Evolutionary conservation across 1,140 invertebrate genomes (phyloP), one percentile per base, ranked within the genome.

Genomic region (Goniozus legneri): DNA sequence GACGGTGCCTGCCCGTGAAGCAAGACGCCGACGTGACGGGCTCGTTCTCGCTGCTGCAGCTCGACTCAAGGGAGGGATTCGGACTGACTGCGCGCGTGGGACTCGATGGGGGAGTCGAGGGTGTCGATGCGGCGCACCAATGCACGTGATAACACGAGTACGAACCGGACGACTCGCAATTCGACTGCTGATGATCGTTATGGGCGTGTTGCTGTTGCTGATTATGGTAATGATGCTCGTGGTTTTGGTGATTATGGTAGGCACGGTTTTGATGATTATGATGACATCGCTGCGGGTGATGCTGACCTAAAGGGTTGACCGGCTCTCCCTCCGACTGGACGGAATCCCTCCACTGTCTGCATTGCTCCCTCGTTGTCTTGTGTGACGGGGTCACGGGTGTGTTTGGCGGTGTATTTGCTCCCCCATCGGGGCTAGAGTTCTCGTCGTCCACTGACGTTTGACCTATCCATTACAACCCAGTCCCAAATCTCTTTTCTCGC

Each of bases 321-420:
- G 60, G 54, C 31, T 70, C 64, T 58, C 58, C 58, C 40, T 72
- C 66, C 40, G 55, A 63, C 52, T 62, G 63, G 31, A 58, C 59
- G 59, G 44, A 52, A 36, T 61, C 54, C 56, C 43, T 66, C 62
- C 65, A 55, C 32, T 60, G 58, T 45, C 24, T 57, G 47, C 60
- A 58, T 51, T 67, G 63, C 37, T 71, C 70, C 71, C 50, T 67
- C 47, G 59, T 58, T 53, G 53, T 69, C 69, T 70, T 77, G 58
- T 64, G 65, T 64, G 68, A 73, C 62, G 70, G 69, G 46, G 67
- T 74, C 47, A 74, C 73, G 18, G 71, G 72, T 67, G 80, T 82
- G 49, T 79, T 79, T 56, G 79, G 78, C 60, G 73, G 74, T 54
- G 80, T 82, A 62, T 80, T 75, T 63, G 77, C 73, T 51, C 79